These are phyloP conservation scores for Chaenogobius annularis DNA, from an alignment of 2,113 vertebrate species.

Conservation along the genomic window DNA sequence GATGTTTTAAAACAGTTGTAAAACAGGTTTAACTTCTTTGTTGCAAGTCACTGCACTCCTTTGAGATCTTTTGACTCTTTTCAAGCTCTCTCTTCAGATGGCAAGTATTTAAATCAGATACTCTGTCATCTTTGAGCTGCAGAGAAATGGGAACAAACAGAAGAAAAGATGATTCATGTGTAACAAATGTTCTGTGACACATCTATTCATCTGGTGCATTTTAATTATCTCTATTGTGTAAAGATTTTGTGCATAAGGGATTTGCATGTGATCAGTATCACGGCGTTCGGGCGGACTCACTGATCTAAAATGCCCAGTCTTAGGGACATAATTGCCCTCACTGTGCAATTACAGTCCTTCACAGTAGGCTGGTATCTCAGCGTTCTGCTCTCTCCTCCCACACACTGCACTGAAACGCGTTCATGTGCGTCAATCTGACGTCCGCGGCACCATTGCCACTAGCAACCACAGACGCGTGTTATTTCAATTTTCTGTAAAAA, in stretches of 20 bases:
- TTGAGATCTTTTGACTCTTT: slow-evolving; percentile 48
- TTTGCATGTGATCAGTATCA: slow-evolving; percentile 45
- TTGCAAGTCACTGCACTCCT: slow-evolving; percentile 59
- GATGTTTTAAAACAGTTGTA: slow-evolving; percentile 20
- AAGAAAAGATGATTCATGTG: slow-evolving; percentile 17
- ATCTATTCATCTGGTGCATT: slow-evolving; percentile 42
- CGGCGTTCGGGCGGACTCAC: slow-evolving; percentile 31
- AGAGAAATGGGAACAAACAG: slow-evolving; percentile 22
- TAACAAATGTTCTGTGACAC: slow-evolving; percentile 21
- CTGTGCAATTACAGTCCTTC: slow-evolving; percentile 70
- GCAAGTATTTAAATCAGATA: slow-evolving; percentile 53
- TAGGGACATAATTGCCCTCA: slow-evolving; percentile 58
- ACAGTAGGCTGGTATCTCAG: slow-evolving; percentile 63
- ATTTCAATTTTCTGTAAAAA: slow-evolving; percentile 52
- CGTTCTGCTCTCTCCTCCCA: slow-evolving; percentile 73
- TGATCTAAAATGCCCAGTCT: slow-evolving; percentile 54
- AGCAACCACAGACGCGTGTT: slow-evolving; percentile 58
- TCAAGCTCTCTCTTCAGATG: slow-evolving; percentile 40
- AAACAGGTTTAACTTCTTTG: slow-evolving; percentile 41
- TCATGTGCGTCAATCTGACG: slow-evolving; percentile 75
- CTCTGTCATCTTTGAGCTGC: slow-evolving; percentile 57
- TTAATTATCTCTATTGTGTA: slow-evolving; percentile 37
- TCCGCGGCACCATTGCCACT: slow-evolving; percentile 55
- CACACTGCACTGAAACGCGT: slow-evolving; percentile 54
- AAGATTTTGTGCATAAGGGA: slow-evolving; percentile 35